Evolutionary conservation across 2,113 vertebrate genomes (phyloP), one percentile per base, ranked within the genome.

Genomic region (Dicaeum eximium): DNA sequence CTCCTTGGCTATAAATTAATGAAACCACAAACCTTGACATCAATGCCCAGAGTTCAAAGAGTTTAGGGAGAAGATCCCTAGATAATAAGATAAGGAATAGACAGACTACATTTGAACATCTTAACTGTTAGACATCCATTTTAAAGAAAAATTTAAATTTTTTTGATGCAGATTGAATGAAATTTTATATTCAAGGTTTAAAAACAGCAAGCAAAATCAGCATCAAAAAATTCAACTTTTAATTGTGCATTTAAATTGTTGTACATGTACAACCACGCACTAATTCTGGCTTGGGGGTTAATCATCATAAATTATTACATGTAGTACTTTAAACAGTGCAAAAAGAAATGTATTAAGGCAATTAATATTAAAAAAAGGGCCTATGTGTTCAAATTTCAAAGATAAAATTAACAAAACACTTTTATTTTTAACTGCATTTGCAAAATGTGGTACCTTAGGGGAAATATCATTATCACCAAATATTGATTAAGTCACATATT

Each of bases 181-280:
- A 64, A 44, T 45, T 17, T 64, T 80, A 7, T 18, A n/a, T 61
- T 33, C 30, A 74, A 45, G 3, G 20, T 64, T 71, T 64, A 42
- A 82, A 85, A 71, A 27, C 7, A 47, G 2, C 3, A 82, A 30
- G 11, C 0, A 85, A 90, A 87, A 42, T 71, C 12, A 54, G 2
- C 18, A 69, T 28, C 3, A 62, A 53, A 81, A 50, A 79, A 40
- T n/a, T 38, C 2, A 31, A 22, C 6, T 48, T 81, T 62, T 16
- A 31, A 22, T n/a, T 42, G 5, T 44, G 7, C 15, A 15, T 51
- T 8, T 51, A 42, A 54, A 33, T 75, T 58, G 15, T 62, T 56
- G 6, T 24, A 6, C 8, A 11, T 10, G 3, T 37, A 44, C 4
- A 61, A 12, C 7, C 7, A 51, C n/a, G 48, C 2, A 11, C 8